A percentile compares a stretch with the other conserved stretches of the same genome.
Evolutionary conservation across 2,888 invertebrate species (phyloP).

Genomic region (Drosophila austrosaltans): DNA sequence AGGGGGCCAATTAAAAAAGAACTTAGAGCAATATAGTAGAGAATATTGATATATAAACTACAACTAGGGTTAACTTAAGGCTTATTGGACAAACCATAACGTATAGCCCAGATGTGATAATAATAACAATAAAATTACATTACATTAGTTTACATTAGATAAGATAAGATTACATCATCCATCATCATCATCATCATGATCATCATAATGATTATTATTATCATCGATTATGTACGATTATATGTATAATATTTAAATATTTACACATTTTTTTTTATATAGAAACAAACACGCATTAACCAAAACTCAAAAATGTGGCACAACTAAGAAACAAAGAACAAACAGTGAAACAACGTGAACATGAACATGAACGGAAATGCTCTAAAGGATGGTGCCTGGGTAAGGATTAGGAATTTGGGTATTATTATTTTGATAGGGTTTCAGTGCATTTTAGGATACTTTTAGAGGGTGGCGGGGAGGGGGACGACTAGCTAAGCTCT

Average conservation of each 20-base stretch:
- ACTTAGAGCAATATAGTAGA: conserved; percentile 33
- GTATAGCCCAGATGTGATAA: conserved; percentile 10
- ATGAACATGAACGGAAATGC: neutral
- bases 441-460: conserved; percentile 10
- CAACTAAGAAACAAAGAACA: conserved; percentile 11
- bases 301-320: conserved; percentile 18
- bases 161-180: conserved; percentile 35
- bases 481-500: conserved; percentile 21
- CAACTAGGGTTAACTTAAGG: conserved; percentile 61
- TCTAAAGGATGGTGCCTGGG: neutral
- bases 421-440: too few species aligned
- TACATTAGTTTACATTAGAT: conserved; percentile 17
- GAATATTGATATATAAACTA: conserved; percentile 35
- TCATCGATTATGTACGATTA: conserved; percentile 5
- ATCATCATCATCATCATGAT: neutral
- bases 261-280: neutral
- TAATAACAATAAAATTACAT: conserved; percentile 1
- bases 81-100: conserved; percentile 12
- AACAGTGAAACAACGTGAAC: conserved; percentile 11
- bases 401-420: neutral
- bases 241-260: neutral
- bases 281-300: neutral
- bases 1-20: conserved; percentile 24
- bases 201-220: neutral
- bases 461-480: conserved; percentile 17